Evolutionary conservation across 2,797 vertebrate genomes (phyloP), one percentile per base, ranked within the genome.

Genomic region (Notolabrus celidotus): DNA sequence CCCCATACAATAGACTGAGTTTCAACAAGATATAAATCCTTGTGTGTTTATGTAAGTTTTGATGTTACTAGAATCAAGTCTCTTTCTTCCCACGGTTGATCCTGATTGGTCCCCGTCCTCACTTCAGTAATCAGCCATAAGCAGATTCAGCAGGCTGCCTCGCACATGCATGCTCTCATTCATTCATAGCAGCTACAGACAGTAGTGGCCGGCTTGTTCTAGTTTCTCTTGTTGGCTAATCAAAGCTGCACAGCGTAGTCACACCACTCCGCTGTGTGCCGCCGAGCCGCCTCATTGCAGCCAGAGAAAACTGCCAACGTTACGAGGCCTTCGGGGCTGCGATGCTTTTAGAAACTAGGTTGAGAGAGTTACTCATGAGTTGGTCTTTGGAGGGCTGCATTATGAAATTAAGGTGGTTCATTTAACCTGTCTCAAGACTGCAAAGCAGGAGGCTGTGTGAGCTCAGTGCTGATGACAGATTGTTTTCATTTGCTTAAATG

Each of bases 321-420:
- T 80, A 79, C 67, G 12, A 74, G 57, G 64, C 79, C 86, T 82
- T 63, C 2, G 62, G 82, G 86, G 77, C 78, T 63, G 75, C 19
- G 45, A 49, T 78, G 74, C 74, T 77, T 87, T 84, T 82, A 71
- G 82, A 88, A 84, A 81, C 53, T 75, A 74, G 86, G 82, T 55
- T 82, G 78, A 66, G 45, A 29, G 72, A 80, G 31, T 83, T 77
- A 77, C 72, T 86, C 87, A 82, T 70, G 79, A 39, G 69, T 73
- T 86, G 80, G 62, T 70, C 75, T 74, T 77, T 66, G 60, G 67
- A 80, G 50, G 42, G 20, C 27, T 74, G 43, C 64, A 77, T 87
- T 77, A 74, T 74, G 56, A 80, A 85, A 80, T 31, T 43, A 22
- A 31, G 46, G 53, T 72, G 38, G 49, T 53, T 77, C 51, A 59